Conservation (phyloP, 92 coral and sea anemone species). For the Porites lobata region DNA sequence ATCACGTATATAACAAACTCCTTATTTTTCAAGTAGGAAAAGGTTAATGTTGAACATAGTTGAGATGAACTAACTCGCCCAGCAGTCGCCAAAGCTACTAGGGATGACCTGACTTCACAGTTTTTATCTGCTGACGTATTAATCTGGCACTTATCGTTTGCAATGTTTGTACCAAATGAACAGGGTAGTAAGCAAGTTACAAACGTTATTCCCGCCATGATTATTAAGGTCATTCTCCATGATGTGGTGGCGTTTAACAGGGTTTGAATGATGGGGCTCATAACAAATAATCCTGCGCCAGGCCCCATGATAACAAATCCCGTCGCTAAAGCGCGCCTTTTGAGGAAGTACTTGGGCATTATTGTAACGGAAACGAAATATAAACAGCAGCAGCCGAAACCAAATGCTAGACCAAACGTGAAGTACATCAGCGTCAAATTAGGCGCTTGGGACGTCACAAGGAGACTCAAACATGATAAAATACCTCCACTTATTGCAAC, state of each 20-base stretch:
- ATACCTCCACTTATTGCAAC: conserved; percentile 51
- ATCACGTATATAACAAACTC: conserved; percentile 5
- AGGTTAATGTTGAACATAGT: not conserved
- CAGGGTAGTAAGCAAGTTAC: conserved; percentile 18
- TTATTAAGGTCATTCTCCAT: conserved; percentile 14
- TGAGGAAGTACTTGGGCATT: conserved; percentile 60
- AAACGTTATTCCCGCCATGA: conserved; percentile 23
- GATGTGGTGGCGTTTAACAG: not conserved
- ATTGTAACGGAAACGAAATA: conserved; percentile 52
- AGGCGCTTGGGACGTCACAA: conserved; percentile 49
- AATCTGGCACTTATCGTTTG: not conserved
- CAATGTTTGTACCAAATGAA: conserved; percentile 1
- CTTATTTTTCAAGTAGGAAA: conserved; percentile 21
- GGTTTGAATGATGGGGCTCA: conserved; percentile 45
- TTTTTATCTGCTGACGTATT: not conserved
- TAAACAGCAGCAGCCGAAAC: conserved; percentile 54
- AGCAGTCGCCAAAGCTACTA: not conserved
- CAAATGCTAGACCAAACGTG: conserved; percentile 59
- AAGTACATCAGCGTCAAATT: conserved; percentile 46
- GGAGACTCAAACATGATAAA: conserved; percentile 24
- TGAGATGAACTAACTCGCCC: not conserved
- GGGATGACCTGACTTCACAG: not conserved
- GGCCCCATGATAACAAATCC: conserved; percentile 63
- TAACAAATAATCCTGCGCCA: conserved; percentile 62
- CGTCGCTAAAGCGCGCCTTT: conserved; percentile 43